phyloP scores from a whole-genome alignment of 2,113 vertebrate species.

The Azemiops feae region DNA sequence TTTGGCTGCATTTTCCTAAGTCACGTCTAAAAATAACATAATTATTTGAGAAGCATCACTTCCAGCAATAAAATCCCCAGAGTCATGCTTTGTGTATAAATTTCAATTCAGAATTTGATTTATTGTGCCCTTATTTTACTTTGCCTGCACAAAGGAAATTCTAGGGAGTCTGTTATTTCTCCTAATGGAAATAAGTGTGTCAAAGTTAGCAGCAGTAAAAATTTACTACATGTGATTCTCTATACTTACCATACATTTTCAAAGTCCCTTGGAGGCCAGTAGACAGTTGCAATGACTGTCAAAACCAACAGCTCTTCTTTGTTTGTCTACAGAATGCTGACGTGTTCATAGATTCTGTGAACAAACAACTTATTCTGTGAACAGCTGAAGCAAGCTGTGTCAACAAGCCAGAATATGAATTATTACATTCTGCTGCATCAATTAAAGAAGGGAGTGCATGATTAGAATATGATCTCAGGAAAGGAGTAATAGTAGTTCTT shows the following conservation, averaged over 20 bases:
- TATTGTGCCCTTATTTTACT: constrained; percentile 10
- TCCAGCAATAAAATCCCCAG: constrained; percentile 2
- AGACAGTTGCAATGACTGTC: constrained; percentile 22
- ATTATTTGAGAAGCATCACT: neutral
- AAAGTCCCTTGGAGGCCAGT: constrained; percentile 15
- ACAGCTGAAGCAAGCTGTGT: constrained; percentile 75
- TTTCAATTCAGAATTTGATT: constrained; percentile 25
- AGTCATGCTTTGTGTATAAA: constrained; percentile 4
- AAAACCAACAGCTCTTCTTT: constrained; percentile 54
- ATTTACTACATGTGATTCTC: constrained; percentile 3
- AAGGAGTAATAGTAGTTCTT: constrained; percentile 63
- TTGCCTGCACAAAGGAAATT: constrained; percentile 6
- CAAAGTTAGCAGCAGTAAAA: constrained; percentile 6
- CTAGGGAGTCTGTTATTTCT: constrained; percentile 7
- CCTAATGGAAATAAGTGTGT: constrained; percentile 4
- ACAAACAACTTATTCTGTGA: constrained; percentile 67
- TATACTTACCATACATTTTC: constrained; percentile 36
- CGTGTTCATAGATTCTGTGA: constrained; percentile 61
- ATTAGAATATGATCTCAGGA: constrained; percentile 67
- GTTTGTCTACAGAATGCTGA: constrained; percentile 65
- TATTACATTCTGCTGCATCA: constrained; percentile 66
- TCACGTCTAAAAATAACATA: neutral
- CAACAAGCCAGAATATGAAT: constrained; percentile 71
- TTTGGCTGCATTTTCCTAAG: neutral
- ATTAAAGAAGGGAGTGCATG: constrained; percentile 66